Evolutionary conservation across 1,140 invertebrate genomes (phyloP).

Genomic region (Nasonia giraulti): DNA sequence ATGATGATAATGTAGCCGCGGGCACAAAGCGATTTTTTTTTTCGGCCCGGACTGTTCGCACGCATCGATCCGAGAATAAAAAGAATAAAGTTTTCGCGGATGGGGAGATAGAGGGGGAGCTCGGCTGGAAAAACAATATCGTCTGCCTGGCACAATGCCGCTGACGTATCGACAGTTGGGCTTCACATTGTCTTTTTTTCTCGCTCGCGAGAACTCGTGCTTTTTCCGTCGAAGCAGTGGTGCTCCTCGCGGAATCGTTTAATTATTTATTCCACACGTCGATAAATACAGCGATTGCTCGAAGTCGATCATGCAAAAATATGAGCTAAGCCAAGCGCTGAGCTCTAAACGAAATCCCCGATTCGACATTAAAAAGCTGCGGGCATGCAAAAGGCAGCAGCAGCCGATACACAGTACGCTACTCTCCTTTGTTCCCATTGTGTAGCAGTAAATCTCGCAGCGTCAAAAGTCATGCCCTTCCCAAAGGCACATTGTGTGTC

Average conservation of each 20-base stretch:
- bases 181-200: constrained; percentile 49
- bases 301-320: no score
- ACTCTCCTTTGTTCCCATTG: background rate
- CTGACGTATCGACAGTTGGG: constrained; percentile 54
- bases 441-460: background rate
- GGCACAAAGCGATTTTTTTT: background rate
- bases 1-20: background rate
- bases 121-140: constrained; percentile 52
- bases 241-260: background rate
- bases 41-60: background rate
- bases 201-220: background rate
- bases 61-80: constrained; percentile 21
- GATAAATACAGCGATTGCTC: no score
- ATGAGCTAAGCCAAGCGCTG: no score
- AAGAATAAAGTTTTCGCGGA: constrained; percentile 33
- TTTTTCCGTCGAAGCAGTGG: background rate
- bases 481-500: background rate
- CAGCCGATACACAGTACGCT: background rate
- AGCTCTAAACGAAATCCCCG: no score
- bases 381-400: background rate
- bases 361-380: background rate
- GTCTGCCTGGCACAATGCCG: constrained; percentile 51
- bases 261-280: no score
- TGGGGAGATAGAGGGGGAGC: background rate
- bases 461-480: constrained; percentile 1